Base-by-base conservation (phyloP, 2,113 vertebrate genomes). In the Ia io region DNA sequence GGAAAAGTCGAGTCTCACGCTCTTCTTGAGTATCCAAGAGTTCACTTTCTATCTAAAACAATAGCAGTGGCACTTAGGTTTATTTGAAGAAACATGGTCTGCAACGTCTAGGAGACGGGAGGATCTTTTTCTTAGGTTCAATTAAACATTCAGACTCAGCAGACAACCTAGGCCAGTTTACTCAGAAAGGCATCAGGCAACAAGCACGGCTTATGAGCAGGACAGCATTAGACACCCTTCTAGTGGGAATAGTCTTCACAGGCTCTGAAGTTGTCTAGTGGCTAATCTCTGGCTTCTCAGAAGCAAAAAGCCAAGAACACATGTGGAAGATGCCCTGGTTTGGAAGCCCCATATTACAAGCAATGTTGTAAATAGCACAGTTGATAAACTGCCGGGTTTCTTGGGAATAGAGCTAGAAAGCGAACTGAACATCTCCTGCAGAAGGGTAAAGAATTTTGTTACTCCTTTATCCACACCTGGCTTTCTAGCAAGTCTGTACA, bases 1-100 rank as follows among this genome's bases (percentile, higher is more conserved):
- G 99, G 96, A 99, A 99, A 44, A 99, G 98, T 83, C 99, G 99
- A 35, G 99, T 99, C 98, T 99, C 99, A 88, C 99, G 98, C 97
- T 99, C 99, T 96, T 99, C 99, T 83, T 98, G 98, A 65, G 98
- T 96, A 73, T 98, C 98, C 89, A 98, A 97, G 63, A 98, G 98
- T 97, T 99, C 98, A 93, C 98, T 98, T 98, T 99, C 99, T 97
- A 99, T 99, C 99, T 99, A 96, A 94, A 98, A 96, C 5, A 96
- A 97, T 0, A 95, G 61, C 0, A 88, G n/a, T 30, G 23, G 23
- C 12, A 96, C 59, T 89, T 2, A 44, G 30, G 8, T 11, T n/a
- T n/a, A n/a, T n/a, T n/a, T n/a, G n/a, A n/a, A n/a, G n/a, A n/a
- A n/a, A n/a, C n/a, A n/a, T n/a, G n/a, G n/a, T n/a, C n/a, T n/a